phyloP scores from a whole-genome alignment of 2,888 invertebrate genomes.

The Allophyes oxyacanthae region DNA sequence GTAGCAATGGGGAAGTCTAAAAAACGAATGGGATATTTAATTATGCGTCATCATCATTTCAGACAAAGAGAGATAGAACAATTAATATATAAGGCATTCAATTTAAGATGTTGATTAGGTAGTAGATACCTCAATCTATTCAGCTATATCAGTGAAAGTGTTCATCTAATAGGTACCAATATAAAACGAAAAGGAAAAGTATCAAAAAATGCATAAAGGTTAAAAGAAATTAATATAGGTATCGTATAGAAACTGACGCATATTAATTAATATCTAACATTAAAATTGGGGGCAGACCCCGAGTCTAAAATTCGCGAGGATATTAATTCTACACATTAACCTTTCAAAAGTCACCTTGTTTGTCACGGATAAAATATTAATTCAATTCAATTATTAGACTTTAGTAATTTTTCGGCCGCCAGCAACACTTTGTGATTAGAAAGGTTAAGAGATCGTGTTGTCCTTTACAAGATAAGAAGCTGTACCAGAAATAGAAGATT shows the following conservation, averaged over 20 bases:
- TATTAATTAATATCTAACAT: conserved; percentile 24
- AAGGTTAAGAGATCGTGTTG: conserved; percentile 27
- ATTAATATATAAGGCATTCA: neutral
- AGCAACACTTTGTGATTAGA: too few species aligned
- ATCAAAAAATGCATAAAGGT: neutral
- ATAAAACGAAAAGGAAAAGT: neutral
- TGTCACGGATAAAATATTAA: conserved; percentile 26
- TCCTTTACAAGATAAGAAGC: conserved; percentile 18
- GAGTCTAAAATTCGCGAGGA: conserved; percentile 24
- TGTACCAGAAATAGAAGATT: too few species aligned
- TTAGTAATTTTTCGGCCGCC: too few species aligned
- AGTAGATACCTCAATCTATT: too few species aligned
- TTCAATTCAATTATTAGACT: too few species aligned
- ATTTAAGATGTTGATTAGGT: neutral
- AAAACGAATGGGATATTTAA: conserved; percentile 3
- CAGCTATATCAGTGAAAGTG: too few species aligned
- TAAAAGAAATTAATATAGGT: conserved; percentile 1
- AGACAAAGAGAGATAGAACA: too few species aligned
- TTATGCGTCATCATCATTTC: too few species aligned
- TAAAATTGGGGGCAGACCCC: conserved; percentile 8
- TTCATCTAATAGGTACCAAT: neutral
- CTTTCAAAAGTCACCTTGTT: conserved; percentile 30
- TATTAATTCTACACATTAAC: conserved; percentile 31
- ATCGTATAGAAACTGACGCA: conserved; percentile 18
- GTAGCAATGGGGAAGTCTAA: conserved; percentile 1